Conservation (phyloP, 35 echinoderm and acorn worm species). For the Ptychodera flava region DNA sequence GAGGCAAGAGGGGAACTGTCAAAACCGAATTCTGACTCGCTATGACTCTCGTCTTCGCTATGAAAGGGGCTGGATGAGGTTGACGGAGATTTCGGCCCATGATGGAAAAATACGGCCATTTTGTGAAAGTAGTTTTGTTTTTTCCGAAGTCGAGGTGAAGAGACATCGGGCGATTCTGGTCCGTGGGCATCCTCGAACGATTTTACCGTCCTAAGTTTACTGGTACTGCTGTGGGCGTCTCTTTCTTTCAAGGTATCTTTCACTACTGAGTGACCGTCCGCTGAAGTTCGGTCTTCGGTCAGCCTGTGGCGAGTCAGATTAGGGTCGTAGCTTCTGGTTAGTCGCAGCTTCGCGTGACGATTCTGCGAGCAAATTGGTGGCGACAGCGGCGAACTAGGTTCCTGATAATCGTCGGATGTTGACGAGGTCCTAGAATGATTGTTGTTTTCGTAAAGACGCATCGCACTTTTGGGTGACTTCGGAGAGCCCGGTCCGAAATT, state of each 20-base stretch:
- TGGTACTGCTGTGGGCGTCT: not conserved
- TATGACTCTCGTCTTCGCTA: slow-evolving; percentile 24
- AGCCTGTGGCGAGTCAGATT: not conserved
- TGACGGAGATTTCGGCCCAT: not conserved
- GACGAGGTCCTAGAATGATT: not conserved
- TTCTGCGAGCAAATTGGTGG: not conserved
- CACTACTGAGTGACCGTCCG: not conserved
- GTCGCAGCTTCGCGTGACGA: not conserved
- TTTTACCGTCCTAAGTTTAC: not conserved
- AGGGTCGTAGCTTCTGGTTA: not conserved
- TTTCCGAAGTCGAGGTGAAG: not conserved
- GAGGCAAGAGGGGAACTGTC: slow-evolving; percentile 26
- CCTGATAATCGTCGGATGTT: not conserved
- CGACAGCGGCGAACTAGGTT: not conserved
- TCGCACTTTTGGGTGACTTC: not conserved
- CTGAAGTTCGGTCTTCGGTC: not conserved
- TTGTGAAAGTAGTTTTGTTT: not conserved
- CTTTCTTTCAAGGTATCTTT: not conserved
- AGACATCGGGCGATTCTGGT: not conserved
- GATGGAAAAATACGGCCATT: not conserved
- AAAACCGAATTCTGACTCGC: slow-evolving; percentile 23
- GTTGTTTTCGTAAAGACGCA: not conserved
- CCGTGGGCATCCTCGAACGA: not conserved
- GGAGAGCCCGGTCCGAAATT: not conserved
- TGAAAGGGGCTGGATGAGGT: not conserved